These are phyloP conservation scores for Andinoacara biseriatus DNA, from an alignment of 2,113 vertebrate species.

Conservation along the genomic window DNA sequence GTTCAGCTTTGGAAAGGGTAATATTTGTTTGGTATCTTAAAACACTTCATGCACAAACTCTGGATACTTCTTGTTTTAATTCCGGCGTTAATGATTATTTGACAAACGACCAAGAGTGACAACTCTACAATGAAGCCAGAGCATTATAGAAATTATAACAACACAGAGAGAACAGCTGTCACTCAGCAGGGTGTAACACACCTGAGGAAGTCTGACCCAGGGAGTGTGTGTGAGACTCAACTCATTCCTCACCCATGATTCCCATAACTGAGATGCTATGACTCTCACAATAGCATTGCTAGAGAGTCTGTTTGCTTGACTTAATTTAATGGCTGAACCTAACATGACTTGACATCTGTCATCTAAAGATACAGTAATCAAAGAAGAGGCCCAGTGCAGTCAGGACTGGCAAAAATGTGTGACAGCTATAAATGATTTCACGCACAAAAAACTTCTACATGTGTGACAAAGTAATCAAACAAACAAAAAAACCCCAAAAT, in stretches of 20 bases:
- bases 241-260: conserved; percentile 10
- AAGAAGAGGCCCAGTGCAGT: conserved; percentile 24
- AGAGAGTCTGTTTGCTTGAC: conserved; percentile 12
- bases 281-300: conserved; percentile 24
- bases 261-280: conserved; percentile 39
- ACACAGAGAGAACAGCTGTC: conserved; percentile 40
- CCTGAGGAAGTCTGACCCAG: conserved; percentile 29
- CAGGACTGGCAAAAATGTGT: conserved; percentile 1
- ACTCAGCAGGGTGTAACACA: conserved; percentile 34
- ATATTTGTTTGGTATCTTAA: not conserved
- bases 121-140: conserved; percentile 22
- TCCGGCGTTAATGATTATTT: conserved; percentile 38
- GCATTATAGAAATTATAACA: conserved; percentile 47
- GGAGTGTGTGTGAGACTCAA: conserved; percentile 21
- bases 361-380: conserved; percentile 57
- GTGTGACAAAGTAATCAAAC: not conserved
- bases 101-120: conserved; percentile 16
- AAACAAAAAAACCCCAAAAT: too few relatives aligned
- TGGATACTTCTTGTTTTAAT: conserved; percentile 42
- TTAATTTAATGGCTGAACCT: conserved; percentile 27
- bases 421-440: not conserved
- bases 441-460: not conserved
- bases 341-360: conserved; percentile 53
- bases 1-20: not conserved
- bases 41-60: not conserved